Evolutionary conservation across 2,113 vertebrate species (phyloP).

Genomic region (Ciconia maguari): DNA sequence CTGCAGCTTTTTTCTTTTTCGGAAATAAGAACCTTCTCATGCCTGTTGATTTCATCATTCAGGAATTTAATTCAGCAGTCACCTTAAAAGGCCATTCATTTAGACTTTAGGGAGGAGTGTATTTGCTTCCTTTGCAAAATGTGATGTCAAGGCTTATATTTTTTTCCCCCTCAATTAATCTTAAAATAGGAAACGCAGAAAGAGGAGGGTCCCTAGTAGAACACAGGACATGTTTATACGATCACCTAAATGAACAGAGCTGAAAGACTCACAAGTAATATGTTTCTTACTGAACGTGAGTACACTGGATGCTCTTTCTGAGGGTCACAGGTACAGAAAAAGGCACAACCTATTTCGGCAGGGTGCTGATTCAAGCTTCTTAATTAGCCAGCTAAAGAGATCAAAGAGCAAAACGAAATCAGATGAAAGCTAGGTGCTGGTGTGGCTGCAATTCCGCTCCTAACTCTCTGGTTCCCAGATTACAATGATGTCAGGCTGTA

Average conservation of each 20-base stretch:
- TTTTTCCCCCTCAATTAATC: background rate
- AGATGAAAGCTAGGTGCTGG: constrained; percentile 42
- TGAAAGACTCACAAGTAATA: background rate
- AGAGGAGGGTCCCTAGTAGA: background rate
- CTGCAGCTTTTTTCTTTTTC: constrained; percentile 23
- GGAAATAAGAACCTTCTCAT: constrained; percentile 28
- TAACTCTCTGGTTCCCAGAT: constrained; percentile 39
- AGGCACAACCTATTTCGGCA: background rate
- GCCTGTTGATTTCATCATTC: constrained; percentile 44
- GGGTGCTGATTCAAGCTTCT: background rate
- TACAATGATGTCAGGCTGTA: constrained; percentile 12
- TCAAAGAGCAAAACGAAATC: constrained; percentile 23
- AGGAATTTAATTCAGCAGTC: constrained; percentile 62
- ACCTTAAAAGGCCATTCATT: constrained; percentile 66
- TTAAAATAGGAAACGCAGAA: constrained; percentile 5
- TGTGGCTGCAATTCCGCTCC: constrained; percentile 19
- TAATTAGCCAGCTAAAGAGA: constrained; percentile 28
- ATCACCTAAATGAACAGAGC: background rate
- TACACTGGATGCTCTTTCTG: background rate
- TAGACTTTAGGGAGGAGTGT: constrained; percentile 19
- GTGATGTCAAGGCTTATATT: constrained; percentile 9
- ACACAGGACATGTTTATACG: background rate
- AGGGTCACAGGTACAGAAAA: background rate
- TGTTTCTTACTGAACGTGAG: background rate
- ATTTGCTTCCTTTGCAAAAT: constrained; percentile 43